phyloP scores from a whole-genome alignment of 2,797 vertebrate genomes.

The Chloroceryle amazona region DNA sequence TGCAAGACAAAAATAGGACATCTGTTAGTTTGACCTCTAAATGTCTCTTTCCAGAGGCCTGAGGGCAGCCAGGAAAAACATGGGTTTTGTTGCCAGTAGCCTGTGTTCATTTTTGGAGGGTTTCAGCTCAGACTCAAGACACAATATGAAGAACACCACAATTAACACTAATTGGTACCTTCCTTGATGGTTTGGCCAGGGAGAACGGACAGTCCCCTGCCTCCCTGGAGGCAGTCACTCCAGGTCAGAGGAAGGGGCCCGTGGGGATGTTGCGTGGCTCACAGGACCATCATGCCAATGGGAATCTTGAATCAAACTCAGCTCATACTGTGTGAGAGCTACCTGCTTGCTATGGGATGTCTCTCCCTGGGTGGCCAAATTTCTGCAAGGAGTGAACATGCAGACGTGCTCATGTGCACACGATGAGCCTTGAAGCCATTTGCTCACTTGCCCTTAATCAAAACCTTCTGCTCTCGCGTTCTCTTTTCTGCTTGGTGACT shows the following conservation, averaged over 20 bases:
- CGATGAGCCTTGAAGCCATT: neutral
- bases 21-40: neutral
- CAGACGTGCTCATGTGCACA: neutral
- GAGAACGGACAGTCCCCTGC: neutral
- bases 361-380: neutral
- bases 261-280: neutral
- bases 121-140: neutral
- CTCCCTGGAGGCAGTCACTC: neutral
- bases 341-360: neutral
- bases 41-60: neutral
- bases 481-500: constrained; percentile 60
- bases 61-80: neutral
- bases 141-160: neutral
- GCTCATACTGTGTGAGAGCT: neutral
- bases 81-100: neutral
- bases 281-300: neutral
- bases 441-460: constrained; percentile 35
- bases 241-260: neutral
- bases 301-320: neutral
- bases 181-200: neutral
- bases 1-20: constrained; percentile 8
- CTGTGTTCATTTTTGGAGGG: neutral
- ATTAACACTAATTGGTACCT: constrained; percentile 40
- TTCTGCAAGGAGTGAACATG: neutral
- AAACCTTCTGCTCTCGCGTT: neutral